Evolutionary conservation across 2,888 invertebrate species (phyloP).

Genomic region (Andrena praecox): DNA sequence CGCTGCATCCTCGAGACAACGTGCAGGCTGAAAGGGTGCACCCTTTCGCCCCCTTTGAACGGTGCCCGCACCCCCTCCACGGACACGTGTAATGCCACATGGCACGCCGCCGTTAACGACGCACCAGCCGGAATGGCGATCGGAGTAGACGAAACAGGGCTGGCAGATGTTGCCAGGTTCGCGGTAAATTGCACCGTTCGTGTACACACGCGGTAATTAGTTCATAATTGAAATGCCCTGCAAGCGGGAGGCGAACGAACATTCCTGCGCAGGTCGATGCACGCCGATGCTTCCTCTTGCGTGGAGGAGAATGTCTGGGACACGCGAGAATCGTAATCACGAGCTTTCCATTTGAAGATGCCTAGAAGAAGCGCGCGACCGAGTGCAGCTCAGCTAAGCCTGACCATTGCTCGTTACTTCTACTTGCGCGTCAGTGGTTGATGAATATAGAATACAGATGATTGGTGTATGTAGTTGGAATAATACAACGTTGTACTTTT

Average conservation of each 20-base stretch:
- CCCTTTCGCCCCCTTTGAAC: slow-evolving; percentile 12
- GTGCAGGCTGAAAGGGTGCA: slow-evolving; percentile 40
- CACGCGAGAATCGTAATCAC: not conserved
- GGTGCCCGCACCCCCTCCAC: slow-evolving; percentile 1
- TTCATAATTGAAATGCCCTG: slow-evolving; percentile 78
- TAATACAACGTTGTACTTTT: not conserved
- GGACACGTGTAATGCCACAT: slow-evolving; percentile 77
- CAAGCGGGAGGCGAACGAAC: slow-evolving; percentile 14
- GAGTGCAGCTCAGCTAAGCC: not conserved
- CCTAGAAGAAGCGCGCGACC: no score
- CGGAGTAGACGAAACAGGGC: slow-evolving; percentile 64
- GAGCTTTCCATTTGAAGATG: not conserved
- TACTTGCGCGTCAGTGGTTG: not conserved
- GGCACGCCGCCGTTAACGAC: slow-evolving; percentile 72
- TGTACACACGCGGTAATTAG: slow-evolving; percentile 77
- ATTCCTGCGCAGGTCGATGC: slow-evolving; percentile 31
- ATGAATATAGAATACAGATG: not conserved
- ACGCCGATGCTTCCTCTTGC: not conserved
- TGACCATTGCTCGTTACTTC: not conserved
- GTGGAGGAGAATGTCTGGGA: not conserved
- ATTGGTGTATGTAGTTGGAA: not conserved
- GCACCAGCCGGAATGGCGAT: slow-evolving; percentile 56
- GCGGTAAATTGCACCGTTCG: slow-evolving; percentile 76
- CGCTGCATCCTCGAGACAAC: slow-evolving; percentile 49
- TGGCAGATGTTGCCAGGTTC: slow-evolving; percentile 78